A percentile compares a stretch with the other conserved stretches of the same genome.
Conservation (phyloP, 2,888 invertebrate species). For the Lamellibrachia satsuma region DNA sequence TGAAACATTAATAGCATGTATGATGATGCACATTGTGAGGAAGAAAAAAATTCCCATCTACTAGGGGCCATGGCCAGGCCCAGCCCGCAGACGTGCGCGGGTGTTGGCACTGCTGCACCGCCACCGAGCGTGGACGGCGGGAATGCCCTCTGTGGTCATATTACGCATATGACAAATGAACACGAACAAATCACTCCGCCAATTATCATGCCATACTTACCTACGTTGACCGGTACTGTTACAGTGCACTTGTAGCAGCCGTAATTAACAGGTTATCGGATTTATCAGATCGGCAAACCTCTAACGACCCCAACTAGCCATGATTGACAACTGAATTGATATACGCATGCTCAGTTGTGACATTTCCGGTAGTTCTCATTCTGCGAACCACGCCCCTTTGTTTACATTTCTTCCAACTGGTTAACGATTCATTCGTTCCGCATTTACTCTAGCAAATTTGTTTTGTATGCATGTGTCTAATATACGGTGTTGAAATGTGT, state of each 20-base stretch:
- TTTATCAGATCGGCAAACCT: conserved; percentile 13
- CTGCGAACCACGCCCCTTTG: conserved; percentile 1
- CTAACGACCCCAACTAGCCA: neutral
- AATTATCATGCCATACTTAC: conserved; percentile 12
- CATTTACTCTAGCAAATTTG: neutral
- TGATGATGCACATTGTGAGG: no score
- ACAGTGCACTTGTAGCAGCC: neutral
- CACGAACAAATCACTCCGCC: conserved; percentile 3
- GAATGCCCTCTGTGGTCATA: neutral
- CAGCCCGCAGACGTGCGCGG: neutral
- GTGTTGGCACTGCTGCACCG: neutral
- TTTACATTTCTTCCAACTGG: neutral
- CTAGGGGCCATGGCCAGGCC: neutral
- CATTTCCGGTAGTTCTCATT: neutral
- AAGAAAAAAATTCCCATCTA: no score
- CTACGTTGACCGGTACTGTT: neutral
- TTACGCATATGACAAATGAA: neutral
- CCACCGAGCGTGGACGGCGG: neutral
- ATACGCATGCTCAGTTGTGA: conserved; percentile 1
- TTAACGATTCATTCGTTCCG: neutral
- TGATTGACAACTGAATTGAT: conserved; percentile 6
- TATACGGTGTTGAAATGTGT: neutral
- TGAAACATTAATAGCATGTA: no score
- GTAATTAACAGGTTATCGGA: neutral
- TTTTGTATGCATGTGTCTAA: neutral